These are phyloP conservation scores for zebrafish (Danio rerio) DNA, from an alignment of 2,113 vertebrate species.

Conservation along the genomic window GRCz12tu NC_133198.1:31384001-31384500, in stretches of 20 bases:
- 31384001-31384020: slow-evolving; percentile 63
- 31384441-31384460: too few species aligned
- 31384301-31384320: slow-evolving; percentile 11
- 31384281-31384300: not conserved
- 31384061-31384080: slow-evolving; percentile 67
- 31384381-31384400: not conserved
- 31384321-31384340: slow-evolving; percentile 6
- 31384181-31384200: slow-evolving; percentile 60
- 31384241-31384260: slow-evolving; percentile 27
- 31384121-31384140: slow-evolving; percentile 72
- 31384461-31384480: too few species aligned
- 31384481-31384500: too few species aligned
- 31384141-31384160: slow-evolving; percentile 74
- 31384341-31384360: slow-evolving; percentile 17
- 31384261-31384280: slow-evolving; percentile 32
- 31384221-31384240: slow-evolving; percentile 28
- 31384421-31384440: too few species aligned
- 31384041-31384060: slow-evolving; percentile 67
- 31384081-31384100: slow-evolving; percentile 77
- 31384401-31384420: not conserved
- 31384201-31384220: slow-evolving; percentile 11
- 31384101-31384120: slow-evolving; percentile 77
- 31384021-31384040: slow-evolving; percentile 56
- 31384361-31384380: not conserved
- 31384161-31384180: slow-evolving; percentile 72